Conservation (phyloP, 2,888 invertebrate genomes). For the Eristalis intricaria region DNA sequence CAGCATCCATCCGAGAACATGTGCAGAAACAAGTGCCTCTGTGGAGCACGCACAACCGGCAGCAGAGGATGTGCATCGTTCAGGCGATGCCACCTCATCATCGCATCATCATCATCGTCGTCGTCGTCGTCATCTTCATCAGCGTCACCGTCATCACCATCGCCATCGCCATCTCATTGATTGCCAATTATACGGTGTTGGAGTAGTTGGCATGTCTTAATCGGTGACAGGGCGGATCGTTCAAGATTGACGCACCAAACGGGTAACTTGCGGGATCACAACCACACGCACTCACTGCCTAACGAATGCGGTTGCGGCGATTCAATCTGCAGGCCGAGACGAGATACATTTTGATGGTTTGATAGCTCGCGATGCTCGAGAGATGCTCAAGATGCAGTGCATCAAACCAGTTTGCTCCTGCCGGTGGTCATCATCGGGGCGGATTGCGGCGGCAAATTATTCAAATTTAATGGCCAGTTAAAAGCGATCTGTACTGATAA, state of each 20-base stretch:
- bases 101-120: slow-evolving; percentile 34
- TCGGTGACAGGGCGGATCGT: slow-evolving; percentile 71
- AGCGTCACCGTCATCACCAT: slow-evolving; percentile 23
- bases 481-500: slow-evolving; percentile 69
- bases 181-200: slow-evolving; percentile 71
- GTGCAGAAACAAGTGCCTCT: slow-evolving; percentile 65
- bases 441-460: slow-evolving; percentile 65
- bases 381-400: background rate
- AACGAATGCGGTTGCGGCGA: slow-evolving; percentile 26
- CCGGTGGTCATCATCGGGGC: slow-evolving; percentile 51
- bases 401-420: slow-evolving; percentile 53
- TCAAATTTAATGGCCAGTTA: slow-evolving; percentile 71
- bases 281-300: background rate
- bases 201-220: slow-evolving; percentile 71
- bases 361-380: slow-evolving; percentile 2
- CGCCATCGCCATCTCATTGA: slow-evolving; percentile 59
- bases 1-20: slow-evolving; percentile 9
- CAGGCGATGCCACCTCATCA: slow-evolving; percentile 43
- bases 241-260: slow-evolving; percentile 65
- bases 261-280: slow-evolving; percentile 33
- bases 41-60: slow-evolving; percentile 45
- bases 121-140: slow-evolving; percentile 34
- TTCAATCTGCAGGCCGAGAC: slow-evolving; percentile 34
- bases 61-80: slow-evolving; percentile 17
- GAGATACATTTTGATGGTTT: slow-evolving; percentile 11